Evolutionary conservation across 35 echinoderm and acorn worm genomes (phyloP), one percentile per base, ranked within the genome.

Genomic region (Apostichopus californicus): DNA sequence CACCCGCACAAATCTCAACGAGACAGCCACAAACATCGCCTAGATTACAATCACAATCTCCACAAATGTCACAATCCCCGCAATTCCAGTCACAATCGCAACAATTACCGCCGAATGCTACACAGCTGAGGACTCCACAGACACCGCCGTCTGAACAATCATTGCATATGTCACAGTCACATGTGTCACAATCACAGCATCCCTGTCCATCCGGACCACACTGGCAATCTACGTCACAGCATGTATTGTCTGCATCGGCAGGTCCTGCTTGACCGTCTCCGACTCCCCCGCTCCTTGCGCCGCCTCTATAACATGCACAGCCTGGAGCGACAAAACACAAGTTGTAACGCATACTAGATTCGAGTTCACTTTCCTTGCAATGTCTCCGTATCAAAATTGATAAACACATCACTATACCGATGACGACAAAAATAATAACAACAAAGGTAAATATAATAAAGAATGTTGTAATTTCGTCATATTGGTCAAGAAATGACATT

Each of bases 151-250:
- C 71, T 75, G 15, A 7, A 20, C 71, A 68, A 4, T 68, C 71
- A 75, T 22, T 75, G n/a, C 71, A 75, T n/a, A 75, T n/a, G 71
- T 75, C n/a, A 22, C 71, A 68, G 64, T 68, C 71, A 73, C 71
- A 73, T 73, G 17, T 18, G 6, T 75, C 71, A 20, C 71, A 13
- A 22, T 22, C 71, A 18, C 71, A 75, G 20, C 71, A 75, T 5
- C 15, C 71, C 7, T 75, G 14, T 18, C 71, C 11, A 20, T 75
- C 71, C 3, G 64, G 11, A 22, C 71, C 11, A 22, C 71, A 20
- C 5, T 75, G 6, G n/a, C 34, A 46, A 46, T 46, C 34, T 3
- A 46, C 34, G 34, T 46, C 34, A 46, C 34, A 46, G 34, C 34
- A 46, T 46, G 1, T 46, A 46, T 46, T 46, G 3, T 46, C 34